Percentiles rank a stretch among this genome's conserved stretches.
Evolutionary conservation across 2,888 invertebrate genomes (phyloP).

Genomic region (Cheilosia soror): DNA sequence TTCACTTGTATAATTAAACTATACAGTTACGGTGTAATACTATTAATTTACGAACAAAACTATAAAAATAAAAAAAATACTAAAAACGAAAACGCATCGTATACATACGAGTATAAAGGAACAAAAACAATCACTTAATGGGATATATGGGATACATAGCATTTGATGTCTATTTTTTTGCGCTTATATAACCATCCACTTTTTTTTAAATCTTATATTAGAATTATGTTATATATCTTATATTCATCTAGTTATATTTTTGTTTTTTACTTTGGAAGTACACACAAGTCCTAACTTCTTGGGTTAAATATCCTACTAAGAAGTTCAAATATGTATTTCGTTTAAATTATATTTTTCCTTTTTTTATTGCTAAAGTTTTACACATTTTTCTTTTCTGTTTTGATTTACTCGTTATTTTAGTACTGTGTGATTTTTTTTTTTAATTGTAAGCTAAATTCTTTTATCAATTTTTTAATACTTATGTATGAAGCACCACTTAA

Average conservation of each 20-base stretch:
- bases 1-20: conserved; percentile 55
- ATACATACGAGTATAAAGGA: conserved; percentile 58
- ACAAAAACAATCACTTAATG: conserved; percentile 60
- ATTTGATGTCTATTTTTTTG: not conserved
- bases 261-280: conserved; percentile 21
- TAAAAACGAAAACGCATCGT: conserved; percentile 9
- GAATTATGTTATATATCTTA: conserved; percentile 19
- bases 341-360: not conserved
- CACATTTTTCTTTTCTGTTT: conserved; percentile 9
- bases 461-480: conserved; percentile 1
- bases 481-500: conserved; percentile 58
- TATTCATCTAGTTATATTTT: conserved; percentile 18
- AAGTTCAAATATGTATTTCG: conserved; percentile 9
- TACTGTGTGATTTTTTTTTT: not conserved
- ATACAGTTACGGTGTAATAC: conserved; percentile 45
- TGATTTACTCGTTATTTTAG: not conserved
- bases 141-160: conserved; percentile 27
- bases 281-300: conserved; percentile 25
- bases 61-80: not conserved
- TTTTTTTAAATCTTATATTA: conserved; percentile 9
- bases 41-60: conserved; percentile 24
- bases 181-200: conserved; percentile 18
- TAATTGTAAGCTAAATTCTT: conserved; percentile 22
- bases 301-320: conserved; percentile 38
- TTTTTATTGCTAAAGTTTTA: conserved; percentile 15